A percentile compares a stretch with the other conserved stretches of the same genome.
These are phyloP conservation scores for Xestia c-nigrum DNA, from an alignment of 2,888 invertebrate species.

Conservation along the genomic window DNA sequence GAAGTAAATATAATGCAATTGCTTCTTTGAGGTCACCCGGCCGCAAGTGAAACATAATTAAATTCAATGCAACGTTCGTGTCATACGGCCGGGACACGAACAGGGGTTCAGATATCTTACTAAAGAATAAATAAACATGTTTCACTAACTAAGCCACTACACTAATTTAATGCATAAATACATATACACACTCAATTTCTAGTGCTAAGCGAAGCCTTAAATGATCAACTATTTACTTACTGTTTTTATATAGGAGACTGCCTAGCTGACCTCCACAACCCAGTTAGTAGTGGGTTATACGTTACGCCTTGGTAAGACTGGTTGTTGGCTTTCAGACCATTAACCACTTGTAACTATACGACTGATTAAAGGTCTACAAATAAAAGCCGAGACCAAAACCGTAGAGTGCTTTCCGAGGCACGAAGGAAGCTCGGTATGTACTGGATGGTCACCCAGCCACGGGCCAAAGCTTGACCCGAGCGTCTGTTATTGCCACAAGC, in stretches of 20 bases:
- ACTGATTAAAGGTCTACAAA: background rate
- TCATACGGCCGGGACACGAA: background rate
- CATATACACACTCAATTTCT: background rate
- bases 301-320: background rate
- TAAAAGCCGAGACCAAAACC: background rate
- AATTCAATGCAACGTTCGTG: constrained; percentile 8
- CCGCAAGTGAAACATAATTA: constrained; percentile 22
- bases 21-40: background rate
- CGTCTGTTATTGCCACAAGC: background rate
- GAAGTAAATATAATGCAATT: constrained; percentile 22
- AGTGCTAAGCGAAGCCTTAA: too few species aligned
- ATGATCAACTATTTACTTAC: too few species aligned
- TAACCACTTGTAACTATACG: background rate
- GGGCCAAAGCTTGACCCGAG: background rate
- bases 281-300: background rate
- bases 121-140: background rate
- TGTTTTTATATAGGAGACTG: background rate
- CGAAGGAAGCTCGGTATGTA: background rate
- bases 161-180: background rate
- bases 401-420: too few species aligned
- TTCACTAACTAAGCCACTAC: background rate
- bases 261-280: background rate
- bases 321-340: background rate
- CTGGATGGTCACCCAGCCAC: background rate
- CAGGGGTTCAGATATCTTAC: background rate